Evolutionary conservation across 2,888 invertebrate species (phyloP), one percentile per base, ranked within the genome.

Genomic region (Hedychridium roseum): DNA sequence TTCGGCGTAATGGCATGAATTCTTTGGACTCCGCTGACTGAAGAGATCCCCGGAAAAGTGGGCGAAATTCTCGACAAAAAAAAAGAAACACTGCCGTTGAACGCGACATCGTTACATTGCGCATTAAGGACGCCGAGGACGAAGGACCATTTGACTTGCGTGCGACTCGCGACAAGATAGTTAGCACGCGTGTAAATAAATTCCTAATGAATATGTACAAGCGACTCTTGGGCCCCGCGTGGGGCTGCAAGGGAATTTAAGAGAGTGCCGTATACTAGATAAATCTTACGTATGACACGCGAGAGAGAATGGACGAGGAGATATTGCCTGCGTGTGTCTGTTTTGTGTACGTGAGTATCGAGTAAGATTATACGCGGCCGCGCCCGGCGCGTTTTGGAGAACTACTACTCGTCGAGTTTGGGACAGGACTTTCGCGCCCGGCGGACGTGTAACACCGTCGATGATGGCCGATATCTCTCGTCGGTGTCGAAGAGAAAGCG

Each of bases 171-270:
- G 30, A 27, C 47, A 54, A 55, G 57, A 57, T 65, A 66, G 59
- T 73, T 74, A 72, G 72, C 73, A 74, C 69, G 76, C 68, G 70
- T 76, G 74, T 76, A 77, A 74, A 77, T 77, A 76, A 73, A 75
- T 75, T 73, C 73, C 75, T 74, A 74, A 73, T 61, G 71, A 74
- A 70, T 73, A 74, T 74, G 74, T 74, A 74, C 74, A 74, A 74
- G 61, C 65, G 63, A 50, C 52, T 45, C 58, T 37, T 41, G 48
- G 18, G 35, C 39, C 40, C 35, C 31, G 17, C 15, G 17, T 26
- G 44, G 15, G 28, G 46, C 20, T 28, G 36, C 43, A 21, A 30
- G 37, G 50, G 49, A 48, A 35, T 58, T 64, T 64, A 63, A 50
- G 61, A 61, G 64, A 64, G 64, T 64, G 64, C 59, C 64, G 64